Conservation (phyloP, 2,113 vertebrate species). For the Erpornis zantholeuca region DNA sequence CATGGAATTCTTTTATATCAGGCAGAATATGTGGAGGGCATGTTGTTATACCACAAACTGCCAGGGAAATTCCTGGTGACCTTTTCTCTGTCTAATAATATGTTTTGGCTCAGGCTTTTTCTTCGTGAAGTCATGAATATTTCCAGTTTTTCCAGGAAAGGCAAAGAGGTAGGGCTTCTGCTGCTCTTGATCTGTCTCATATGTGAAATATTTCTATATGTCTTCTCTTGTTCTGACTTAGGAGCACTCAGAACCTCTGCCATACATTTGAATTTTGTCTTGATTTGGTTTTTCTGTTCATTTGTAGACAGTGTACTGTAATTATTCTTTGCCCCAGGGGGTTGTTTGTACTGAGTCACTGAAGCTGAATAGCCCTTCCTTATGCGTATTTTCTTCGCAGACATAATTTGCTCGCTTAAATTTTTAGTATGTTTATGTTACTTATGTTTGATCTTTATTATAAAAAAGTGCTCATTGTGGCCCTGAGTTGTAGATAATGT, state of each 20-base stretch:
- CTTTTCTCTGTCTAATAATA: neutral
- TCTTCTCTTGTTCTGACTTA: neutral
- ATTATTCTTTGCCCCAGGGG: conserved; percentile 13
- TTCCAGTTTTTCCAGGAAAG: neutral
- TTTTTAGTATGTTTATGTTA: conserved; percentile 25
- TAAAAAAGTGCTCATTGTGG: neutral
- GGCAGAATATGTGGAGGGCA: fast-evolving
- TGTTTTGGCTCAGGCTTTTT: neutral
- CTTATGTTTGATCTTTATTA: conserved; percentile 29
- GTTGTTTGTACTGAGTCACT: conserved; percentile 23
- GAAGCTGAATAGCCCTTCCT: conserved; percentile 41
- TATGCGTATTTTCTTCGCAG: conserved; percentile 28
- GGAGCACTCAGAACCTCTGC: neutral
- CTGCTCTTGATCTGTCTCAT: neutral
- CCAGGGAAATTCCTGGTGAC: neutral
- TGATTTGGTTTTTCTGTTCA: conserved; percentile 3
- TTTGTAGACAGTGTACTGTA: neutral
- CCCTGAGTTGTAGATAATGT: neutral
- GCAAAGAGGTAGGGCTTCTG: neutral
- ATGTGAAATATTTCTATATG: neutral
- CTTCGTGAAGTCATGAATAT: neutral
- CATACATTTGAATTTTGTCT: neutral
- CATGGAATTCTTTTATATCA: neutral
- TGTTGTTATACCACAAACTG: neutral
- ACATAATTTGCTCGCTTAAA: conserved; percentile 43